Evolutionary conservation across 2,797 vertebrate genomes (phyloP).

Genomic region (Aldrovandia affinis): DNA sequence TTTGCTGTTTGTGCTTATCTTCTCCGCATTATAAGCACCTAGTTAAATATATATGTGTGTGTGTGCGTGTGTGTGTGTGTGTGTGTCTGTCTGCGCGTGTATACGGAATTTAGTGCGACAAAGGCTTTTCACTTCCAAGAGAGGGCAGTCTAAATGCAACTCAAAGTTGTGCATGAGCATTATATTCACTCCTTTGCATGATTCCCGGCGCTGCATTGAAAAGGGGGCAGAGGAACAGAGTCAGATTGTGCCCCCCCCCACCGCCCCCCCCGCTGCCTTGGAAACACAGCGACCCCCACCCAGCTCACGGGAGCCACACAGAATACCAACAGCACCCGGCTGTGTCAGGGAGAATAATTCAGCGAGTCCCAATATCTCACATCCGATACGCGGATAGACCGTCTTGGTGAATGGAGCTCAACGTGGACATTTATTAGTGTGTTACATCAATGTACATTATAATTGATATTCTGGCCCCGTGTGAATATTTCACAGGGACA

Average conservation of each 20-base stretch:
- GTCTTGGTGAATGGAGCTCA: not conserved
- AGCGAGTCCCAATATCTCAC: slow-evolving; percentile 20
- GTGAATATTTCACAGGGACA: slow-evolving; percentile 29
- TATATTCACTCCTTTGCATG: slow-evolving; percentile 38
- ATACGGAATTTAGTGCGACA: slow-evolving; percentile 50
- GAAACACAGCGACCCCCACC: slow-evolving; percentile 22
- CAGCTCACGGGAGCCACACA: not conserved
- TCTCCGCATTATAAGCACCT: slow-evolving; percentile 71
- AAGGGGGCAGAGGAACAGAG: not conserved
- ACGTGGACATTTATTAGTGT: slow-evolving; percentile 26
- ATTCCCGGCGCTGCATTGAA: slow-evolving; percentile 41
- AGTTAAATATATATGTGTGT: slow-evolving; percentile 54
- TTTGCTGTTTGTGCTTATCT: slow-evolving; percentile 84
- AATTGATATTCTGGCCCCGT: slow-evolving; percentile 26
- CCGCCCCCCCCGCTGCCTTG: slow-evolving; percentile 1
- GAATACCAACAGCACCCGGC: slow-evolving; percentile 6
- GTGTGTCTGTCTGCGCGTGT: slow-evolving; percentile 27
- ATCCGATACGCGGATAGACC: slow-evolving; percentile 48
- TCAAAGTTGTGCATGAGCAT: slow-evolving; percentile 41
- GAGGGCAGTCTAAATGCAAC: slow-evolving; percentile 42
- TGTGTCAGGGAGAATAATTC: not conserved
- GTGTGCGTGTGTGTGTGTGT: not conserved
- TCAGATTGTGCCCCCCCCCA: not conserved
- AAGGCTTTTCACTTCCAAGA: slow-evolving; percentile 59
- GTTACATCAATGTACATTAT: slow-evolving; percentile 23